phyloP scores from a whole-genome alignment of 2,888 invertebrate genomes.

The Coleophora flavipennella region DNA sequence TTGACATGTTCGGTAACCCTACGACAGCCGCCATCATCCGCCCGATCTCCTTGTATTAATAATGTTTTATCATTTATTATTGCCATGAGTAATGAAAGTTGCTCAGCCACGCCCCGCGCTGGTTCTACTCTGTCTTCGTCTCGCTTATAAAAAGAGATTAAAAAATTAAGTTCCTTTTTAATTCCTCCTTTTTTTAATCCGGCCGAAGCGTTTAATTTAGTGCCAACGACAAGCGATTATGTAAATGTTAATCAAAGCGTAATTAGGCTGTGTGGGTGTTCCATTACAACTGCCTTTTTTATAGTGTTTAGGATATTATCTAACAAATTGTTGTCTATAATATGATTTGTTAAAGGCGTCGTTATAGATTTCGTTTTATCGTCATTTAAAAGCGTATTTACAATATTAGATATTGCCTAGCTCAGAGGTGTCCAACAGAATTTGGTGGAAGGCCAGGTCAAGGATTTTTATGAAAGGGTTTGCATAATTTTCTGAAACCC shows the following conservation, averaged over 20 bases:
- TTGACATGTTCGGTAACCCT: no score
- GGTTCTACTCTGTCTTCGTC: slow-evolving; percentile 62
- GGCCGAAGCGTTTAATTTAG: slow-evolving; percentile 43
- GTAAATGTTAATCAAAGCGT: slow-evolving; percentile 30
- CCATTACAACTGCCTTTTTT: slow-evolving; percentile 28
- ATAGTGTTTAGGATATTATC: not conserved
- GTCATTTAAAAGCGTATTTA: no score
- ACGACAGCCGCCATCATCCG: slow-evolving; percentile 40
- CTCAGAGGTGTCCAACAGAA: no score
- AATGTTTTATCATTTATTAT: slow-evolving; percentile 73
- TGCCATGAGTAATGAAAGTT: slow-evolving; percentile 69
- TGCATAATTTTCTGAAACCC: no score
- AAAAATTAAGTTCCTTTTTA: slow-evolving; percentile 30
- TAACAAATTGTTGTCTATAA: no score
- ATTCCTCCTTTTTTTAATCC: slow-evolving; percentile 35
- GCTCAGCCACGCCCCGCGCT: slow-evolving; percentile 63
- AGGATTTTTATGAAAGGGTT: no score
- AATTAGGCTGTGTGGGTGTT: slow-evolving; percentile 35
- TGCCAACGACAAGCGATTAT: slow-evolving; percentile 56
- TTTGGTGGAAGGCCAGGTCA: no score
- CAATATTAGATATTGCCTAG: no score
- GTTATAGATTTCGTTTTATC: no score
- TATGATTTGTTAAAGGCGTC: no score
- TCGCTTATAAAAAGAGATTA: slow-evolving; percentile 49
- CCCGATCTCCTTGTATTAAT: slow-evolving; percentile 65